Evolutionary conservation across 2,797 vertebrate species (phyloP), one percentile per base, ranked within the genome.

Genomic region (Myioborus miniatus): DNA sequence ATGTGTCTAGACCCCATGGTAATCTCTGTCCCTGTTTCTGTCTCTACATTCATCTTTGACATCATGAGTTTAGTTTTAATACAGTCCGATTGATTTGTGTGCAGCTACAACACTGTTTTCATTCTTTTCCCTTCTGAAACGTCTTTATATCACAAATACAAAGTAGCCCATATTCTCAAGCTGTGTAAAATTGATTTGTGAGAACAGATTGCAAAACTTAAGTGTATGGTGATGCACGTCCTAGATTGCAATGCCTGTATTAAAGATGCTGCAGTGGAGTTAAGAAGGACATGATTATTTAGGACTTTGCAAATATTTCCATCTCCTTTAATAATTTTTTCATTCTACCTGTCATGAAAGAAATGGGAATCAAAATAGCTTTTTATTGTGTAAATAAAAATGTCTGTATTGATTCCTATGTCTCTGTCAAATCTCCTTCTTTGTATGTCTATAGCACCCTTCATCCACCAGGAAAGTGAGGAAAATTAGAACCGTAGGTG

Each of bases 41-140:
- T 94, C 74, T 94, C 72, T 90, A 93, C 95, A 95, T 96, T 96
- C 70, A 80, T 97, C 97, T 95, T 86, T 95, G 93, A 91, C 96
- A 93, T 87, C 93, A 44, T 52, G 72, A 78, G 59, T 95, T 96
- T 91, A 78, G 56, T 87, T 95, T 94, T 97, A 96, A 97, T 95
- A 96, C 77, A 94, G 90, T 91, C 68, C 30, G 0, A 96, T 92
- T 97, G 90, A 96, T 97, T 97, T 96, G 87, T 97, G 94, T 95
- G 70, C 74, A 64, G 76, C 75, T 88, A 86, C 89, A 95, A 75
- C 43, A 46, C n/a, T 67, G 34, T 93, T 94, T 94, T 96, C 78
- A 78, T 93, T 96, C 87, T 91, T 95, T 89, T 49, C 44, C 74
- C 79, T 41, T 68, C 83, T 85, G 64, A 87, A 96, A 86, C 7